A percentile compares a stretch with the other conserved stretches of the same genome.
These are phyloP conservation scores for Stenchaetothrips biformis DNA, from an alignment of 2,888 invertebrate species.

Conservation along the genomic window DNA sequence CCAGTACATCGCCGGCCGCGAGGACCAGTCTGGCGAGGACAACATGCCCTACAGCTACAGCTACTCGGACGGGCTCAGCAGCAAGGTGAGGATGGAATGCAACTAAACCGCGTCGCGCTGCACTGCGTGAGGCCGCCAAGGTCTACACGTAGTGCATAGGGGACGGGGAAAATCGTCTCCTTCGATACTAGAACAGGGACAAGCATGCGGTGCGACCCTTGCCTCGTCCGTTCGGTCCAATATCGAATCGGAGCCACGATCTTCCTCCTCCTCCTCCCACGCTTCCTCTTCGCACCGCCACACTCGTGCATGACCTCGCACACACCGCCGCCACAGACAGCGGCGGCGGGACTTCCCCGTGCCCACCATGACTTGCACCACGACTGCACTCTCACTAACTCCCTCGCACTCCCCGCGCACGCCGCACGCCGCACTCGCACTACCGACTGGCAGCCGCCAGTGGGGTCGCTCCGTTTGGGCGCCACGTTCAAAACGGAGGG, in stretches of 20 bases:
- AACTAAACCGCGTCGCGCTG: neutral
- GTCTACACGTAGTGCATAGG: no score
- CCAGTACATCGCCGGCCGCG: slow-evolving; percentile 13
- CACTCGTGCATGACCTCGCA: no score
- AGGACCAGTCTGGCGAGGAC: slow-evolving; percentile 17
- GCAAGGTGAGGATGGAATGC: neutral
- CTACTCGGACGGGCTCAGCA: slow-evolving; percentile 16
- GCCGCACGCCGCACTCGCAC: neutral
- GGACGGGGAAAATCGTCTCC: no score
- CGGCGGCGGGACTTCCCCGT: neutral
- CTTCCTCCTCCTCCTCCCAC: neutral
- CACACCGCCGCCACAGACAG: neutral
- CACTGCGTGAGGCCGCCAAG: no score
- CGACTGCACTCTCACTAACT: neutral
- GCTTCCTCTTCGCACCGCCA: neutral
- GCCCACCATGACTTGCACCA: neutral
- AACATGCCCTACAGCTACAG: slow-evolving; percentile 24
- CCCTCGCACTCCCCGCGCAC: neutral
- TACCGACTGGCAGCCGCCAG: no score
- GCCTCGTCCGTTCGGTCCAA: no score
- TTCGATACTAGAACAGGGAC: no score
- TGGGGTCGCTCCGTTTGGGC: no score
- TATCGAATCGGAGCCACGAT: no score
- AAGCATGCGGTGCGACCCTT: no score
- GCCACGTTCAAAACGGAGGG: no score